Percentiles rank a stretch among this genome's conserved stretches.
Evolutionary conservation across 1,140 invertebrate species (phyloP).

Genomic region (Brachionus asplanchnoidis): DNA sequence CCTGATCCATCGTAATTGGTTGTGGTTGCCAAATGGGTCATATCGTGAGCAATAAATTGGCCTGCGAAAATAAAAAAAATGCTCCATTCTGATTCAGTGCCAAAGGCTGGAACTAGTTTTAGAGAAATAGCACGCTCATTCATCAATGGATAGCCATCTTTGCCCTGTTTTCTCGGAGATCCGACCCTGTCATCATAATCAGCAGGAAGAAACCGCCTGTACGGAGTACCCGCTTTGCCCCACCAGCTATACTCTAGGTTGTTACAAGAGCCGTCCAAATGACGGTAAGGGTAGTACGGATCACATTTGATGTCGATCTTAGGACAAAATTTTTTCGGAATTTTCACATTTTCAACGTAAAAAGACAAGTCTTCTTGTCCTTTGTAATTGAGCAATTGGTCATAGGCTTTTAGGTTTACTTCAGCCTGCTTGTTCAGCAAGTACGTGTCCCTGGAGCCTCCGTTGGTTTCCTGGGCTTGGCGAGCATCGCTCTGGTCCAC

Average conservation of each 20-base stretch:
- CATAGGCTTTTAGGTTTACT: neutral
- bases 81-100: constrained; percentile 8
- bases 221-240: constrained; percentile 71
- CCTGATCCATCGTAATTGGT: neutral
- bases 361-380: neutral
- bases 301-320: constrained; percentile 1
- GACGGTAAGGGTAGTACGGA: constrained; percentile 60
- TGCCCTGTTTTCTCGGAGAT: neutral
- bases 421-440: neutral
- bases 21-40: neutral
- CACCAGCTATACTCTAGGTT: constrained; percentile 72
- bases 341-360: neutral
- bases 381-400: neutral
- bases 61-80: neutral
- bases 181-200: constrained; percentile 62
- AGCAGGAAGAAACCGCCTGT: constrained; percentile 70
- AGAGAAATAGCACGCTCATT: neutral
- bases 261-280: constrained; percentile 74
- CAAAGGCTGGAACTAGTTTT: neutral
- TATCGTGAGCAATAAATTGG: constrained; percentile 8
- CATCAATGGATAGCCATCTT: constrained; percentile 51
- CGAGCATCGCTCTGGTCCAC: neutral
- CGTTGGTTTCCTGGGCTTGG: neutral
- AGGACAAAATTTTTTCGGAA: neutral
- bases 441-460: neutral